Conservation (phyloP, 1,140 invertebrate genomes). For the Calliphora vicina region DNA sequence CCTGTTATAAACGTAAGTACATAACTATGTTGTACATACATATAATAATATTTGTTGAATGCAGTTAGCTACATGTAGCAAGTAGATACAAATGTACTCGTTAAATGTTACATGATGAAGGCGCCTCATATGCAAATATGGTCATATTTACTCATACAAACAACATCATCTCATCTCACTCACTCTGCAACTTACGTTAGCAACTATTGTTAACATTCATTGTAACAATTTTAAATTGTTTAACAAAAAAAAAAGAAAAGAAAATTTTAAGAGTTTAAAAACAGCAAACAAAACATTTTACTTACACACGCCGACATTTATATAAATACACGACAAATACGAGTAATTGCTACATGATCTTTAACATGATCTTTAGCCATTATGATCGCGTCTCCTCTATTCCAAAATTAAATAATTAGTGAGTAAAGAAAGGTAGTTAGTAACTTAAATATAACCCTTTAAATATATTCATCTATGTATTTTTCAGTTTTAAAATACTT, state of each 20-base stretch:
- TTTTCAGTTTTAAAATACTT: not conserved
- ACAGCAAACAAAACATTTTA: not conserved
- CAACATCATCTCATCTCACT: not conserved
- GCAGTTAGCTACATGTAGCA: not conserved
- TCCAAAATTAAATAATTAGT: too few relatives aligned
- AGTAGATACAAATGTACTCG: not conserved
- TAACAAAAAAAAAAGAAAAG: not conserved
- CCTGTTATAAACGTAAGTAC: not conserved
- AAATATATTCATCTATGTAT: not conserved
- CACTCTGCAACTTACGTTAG: not conserved
- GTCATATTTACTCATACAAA: not conserved
- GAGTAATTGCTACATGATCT: too few relatives aligned
- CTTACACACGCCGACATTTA: too few relatives aligned
- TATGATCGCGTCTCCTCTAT: too few relatives aligned
- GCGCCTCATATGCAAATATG: constrained; percentile 1
- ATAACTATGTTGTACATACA: too few relatives aligned
- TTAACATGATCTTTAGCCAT: too few relatives aligned
- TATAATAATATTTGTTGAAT: too few relatives aligned
- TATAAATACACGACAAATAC: too few relatives aligned
- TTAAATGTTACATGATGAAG: not conserved
- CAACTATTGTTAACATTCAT: not conserved
- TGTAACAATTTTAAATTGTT: constrained; percentile 7
- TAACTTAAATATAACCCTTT: too few relatives aligned
- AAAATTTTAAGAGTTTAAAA: not conserved
- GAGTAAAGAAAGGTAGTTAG: too few relatives aligned